Percentiles rank a stretch among this genome's conserved stretches.
phyloP scores from a whole-genome alignment of 2,797 vertebrate genomes.

The Lagorchestes hirsutus region DNA sequence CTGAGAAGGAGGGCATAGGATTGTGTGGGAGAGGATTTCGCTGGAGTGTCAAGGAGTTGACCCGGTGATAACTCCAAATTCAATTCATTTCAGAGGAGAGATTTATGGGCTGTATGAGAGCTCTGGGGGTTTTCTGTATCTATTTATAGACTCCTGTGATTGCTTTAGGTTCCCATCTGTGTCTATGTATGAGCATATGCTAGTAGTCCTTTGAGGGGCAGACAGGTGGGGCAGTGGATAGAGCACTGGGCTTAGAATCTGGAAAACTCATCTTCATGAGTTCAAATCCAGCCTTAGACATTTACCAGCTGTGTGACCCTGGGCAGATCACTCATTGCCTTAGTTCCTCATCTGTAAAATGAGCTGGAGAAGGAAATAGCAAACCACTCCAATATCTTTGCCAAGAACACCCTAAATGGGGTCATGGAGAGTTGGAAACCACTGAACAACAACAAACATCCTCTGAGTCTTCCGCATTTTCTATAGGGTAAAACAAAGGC shows the following conservation, averaged over 20 bases:
- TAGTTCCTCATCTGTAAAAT: background rate
- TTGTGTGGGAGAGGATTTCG: background rate
- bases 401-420: background rate
- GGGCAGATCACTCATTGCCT: background rate
- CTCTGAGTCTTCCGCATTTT: background rate
- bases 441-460: background rate
- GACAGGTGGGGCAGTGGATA: background rate
- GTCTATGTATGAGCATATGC: background rate
- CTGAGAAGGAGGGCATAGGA: background rate
- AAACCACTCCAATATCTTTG: background rate
- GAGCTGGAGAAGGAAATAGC: background rate
- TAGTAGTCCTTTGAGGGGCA: background rate
- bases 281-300: background rate
- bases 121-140: background rate
- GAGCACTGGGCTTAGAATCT: background rate
- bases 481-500: background rate
- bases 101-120: background rate
- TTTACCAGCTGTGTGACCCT: background rate
- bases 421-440: background rate
- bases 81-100: background rate
- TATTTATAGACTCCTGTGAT: background rate
- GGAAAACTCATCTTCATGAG: background rate
- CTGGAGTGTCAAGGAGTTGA: background rate
- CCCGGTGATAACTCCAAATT: background rate
- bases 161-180: background rate